These are phyloP conservation scores for Oscheius myriophilus DNA, from an alignment of 2,888 invertebrate genomes.

Conservation along the genomic window DNA sequence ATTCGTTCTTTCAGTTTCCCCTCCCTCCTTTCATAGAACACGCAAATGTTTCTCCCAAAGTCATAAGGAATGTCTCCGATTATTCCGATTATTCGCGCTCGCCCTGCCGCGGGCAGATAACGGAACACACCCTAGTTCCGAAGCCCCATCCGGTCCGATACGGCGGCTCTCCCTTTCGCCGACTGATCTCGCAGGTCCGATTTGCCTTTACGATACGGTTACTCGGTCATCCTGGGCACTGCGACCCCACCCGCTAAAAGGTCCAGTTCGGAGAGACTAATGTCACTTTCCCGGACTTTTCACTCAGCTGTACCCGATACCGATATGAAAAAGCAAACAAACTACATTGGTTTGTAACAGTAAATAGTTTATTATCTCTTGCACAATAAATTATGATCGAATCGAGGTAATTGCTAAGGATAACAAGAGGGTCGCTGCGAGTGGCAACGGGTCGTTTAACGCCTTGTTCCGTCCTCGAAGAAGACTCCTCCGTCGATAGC, in stretches of 20 bases:
- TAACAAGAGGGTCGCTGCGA: slow-evolving; percentile 20
- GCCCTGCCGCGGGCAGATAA: no score
- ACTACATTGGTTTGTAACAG: neutral
- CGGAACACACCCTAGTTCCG: no score
- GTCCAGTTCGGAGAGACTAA: no score
- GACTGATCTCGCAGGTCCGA: neutral
- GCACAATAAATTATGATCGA: slow-evolving; percentile 27
- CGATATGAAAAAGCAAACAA: neutral
- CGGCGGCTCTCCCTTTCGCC: slow-evolving; percentile 8
- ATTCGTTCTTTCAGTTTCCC: no score
- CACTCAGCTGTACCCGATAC: neutral
- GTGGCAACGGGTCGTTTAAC: slow-evolving; percentile 39
- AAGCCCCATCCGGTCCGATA: no score
- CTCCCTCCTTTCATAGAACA: no score
- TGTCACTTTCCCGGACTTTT: no score
- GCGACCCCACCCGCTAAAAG: no score
- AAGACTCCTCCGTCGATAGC: slow-evolving; percentile 65
- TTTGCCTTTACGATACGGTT: slow-evolving; percentile 17
- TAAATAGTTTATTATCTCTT: slow-evolving; percentile 21
- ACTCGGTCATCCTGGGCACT: slow-evolving; percentile 4
- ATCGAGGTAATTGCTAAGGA: slow-evolving; percentile 30
- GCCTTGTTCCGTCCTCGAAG: slow-evolving; percentile 64
- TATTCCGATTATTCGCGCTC: no score
- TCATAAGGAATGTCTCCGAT: no score
- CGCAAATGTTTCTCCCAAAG: no score